phyloP scores from a whole-genome alignment of 2,797 vertebrate species.

The Craterocephalus amniculus region DNA sequence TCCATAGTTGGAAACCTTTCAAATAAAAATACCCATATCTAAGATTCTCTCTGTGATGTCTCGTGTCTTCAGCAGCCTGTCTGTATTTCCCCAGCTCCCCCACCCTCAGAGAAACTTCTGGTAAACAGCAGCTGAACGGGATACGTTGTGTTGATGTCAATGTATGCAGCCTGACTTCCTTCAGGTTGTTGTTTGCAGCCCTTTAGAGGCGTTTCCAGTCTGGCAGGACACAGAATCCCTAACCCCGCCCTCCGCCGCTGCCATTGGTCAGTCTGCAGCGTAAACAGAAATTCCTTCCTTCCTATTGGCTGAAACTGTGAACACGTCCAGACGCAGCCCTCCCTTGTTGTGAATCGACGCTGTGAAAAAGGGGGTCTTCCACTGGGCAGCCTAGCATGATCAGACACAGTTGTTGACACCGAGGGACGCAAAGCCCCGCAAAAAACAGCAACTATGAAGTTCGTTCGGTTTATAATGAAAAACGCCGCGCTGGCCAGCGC shows the following conservation, averaged over 20 bases:
- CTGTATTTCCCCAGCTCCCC: not conserved
- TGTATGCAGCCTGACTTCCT: not conserved
- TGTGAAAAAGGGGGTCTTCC: not conserved
- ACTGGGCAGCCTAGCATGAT: too few relatives aligned
- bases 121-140: not conserved
- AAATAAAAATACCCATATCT: not conserved
- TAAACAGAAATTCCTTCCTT: not conserved
- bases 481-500: constrained; percentile 88
- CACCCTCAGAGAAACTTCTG: not conserved
- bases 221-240: not conserved
- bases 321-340: rapidly evolving
- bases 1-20: too few relatives aligned
- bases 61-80: not conserved
- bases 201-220: not conserved
- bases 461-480: constrained; percentile 89
- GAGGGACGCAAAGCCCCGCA: rapidly evolving
- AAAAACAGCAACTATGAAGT: constrained; percentile 83
- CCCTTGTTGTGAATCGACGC: not conserved
- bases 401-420: not conserved
- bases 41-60: not conserved
- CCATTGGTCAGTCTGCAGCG: constrained; percentile 35
- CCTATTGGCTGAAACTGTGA: constrained; percentile 46
- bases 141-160: not conserved
- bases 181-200: not conserved
- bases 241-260: not conserved